Percentiles rank a stretch among this genome's conserved stretches.
Conservation (phyloP, 2,113 vertebrate genomes). For the Puma concolor region DNA sequence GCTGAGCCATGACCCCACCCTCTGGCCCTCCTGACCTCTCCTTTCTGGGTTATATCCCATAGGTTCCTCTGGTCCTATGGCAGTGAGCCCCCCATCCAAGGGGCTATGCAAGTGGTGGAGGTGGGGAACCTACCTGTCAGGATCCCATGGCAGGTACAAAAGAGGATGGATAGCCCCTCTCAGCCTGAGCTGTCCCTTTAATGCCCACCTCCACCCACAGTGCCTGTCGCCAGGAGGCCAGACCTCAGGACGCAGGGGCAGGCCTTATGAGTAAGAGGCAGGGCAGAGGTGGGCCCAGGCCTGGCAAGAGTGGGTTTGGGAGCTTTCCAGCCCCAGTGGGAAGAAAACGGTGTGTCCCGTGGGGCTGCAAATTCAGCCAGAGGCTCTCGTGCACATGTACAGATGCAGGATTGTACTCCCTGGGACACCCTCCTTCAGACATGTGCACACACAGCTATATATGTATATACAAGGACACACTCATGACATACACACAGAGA, state of each 20-base stretch:
- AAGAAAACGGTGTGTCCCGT: background rate
- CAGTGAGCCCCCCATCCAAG: background rate
- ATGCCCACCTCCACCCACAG: background rate
- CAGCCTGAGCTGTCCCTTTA: background rate
- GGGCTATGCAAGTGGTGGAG: background rate
- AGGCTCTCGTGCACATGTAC: background rate
- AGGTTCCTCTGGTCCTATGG: background rate
- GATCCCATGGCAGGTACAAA: background rate
- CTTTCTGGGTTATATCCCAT: background rate
- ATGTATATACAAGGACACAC: background rate
- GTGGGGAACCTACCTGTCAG: background rate
- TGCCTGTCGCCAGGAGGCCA: background rate
- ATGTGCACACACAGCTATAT: background rate
- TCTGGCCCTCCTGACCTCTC: background rate
- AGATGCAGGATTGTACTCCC: background rate
- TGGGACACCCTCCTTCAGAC: background rate
- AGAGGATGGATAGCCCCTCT: background rate
- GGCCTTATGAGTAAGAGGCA: background rate
- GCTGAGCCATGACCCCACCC: background rate
- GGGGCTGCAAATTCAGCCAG: rapidly evolving
- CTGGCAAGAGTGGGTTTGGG: no score
- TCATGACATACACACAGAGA: background rate
- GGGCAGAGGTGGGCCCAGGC: background rate
- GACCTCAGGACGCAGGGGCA: background rate
- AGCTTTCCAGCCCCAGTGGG: background rate